A percentile compares a stretch with the other conserved stretches of the same genome.
Evolutionary conservation across 2,797 vertebrate species (phyloP).

Genomic region (Gouania willdenowi): DNA sequence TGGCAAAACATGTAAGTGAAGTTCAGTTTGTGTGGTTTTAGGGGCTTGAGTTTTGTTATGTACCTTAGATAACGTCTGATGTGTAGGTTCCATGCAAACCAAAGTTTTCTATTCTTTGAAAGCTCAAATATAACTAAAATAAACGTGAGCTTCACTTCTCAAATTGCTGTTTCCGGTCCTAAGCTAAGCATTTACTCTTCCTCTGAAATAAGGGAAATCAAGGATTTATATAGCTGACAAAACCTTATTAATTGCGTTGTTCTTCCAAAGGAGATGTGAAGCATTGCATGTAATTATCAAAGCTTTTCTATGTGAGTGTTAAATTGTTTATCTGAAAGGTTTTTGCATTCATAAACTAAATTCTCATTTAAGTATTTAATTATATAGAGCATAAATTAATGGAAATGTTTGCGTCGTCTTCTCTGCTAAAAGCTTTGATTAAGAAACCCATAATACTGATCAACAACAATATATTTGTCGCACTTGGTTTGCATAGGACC

Average conservation of each 20-base stretch:
- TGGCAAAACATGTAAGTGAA: conserved; percentile 91
- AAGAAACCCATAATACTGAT: conserved; percentile 7
- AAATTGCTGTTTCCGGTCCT: conserved; percentile 9
- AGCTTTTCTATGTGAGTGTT: conserved; percentile 53
- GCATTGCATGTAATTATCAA: conserved; percentile 49
- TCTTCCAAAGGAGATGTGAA: conserved; percentile 43
- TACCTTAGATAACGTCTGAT: conserved; percentile 36
- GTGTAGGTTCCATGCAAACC: conserved; percentile 67
- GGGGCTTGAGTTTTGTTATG: neutral
- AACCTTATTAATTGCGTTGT: conserved; percentile 35
- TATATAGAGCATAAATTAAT: conserved; percentile 14
- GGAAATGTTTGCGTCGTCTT: conserved; percentile 6
- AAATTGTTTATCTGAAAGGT: too few relatives aligned
- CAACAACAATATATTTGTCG: conserved; percentile 44
- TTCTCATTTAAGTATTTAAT: conserved; percentile 1
- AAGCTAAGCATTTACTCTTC: conserved; percentile 29
- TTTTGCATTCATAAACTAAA: too few relatives aligned
- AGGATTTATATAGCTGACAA: conserved; percentile 38
- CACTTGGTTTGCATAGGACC: conserved; percentile 64
- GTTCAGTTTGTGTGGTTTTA: neutral
- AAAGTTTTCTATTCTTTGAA: conserved; percentile 20
- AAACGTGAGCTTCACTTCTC: conserved; percentile 19
- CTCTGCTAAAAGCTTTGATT: conserved; percentile 53
- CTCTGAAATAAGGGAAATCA: conserved; percentile 23
- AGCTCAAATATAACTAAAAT: conserved; percentile 48